Base-by-base conservation (phyloP, 2,888 invertebrate species). In the Trypoxylon attenuatum region DNA sequence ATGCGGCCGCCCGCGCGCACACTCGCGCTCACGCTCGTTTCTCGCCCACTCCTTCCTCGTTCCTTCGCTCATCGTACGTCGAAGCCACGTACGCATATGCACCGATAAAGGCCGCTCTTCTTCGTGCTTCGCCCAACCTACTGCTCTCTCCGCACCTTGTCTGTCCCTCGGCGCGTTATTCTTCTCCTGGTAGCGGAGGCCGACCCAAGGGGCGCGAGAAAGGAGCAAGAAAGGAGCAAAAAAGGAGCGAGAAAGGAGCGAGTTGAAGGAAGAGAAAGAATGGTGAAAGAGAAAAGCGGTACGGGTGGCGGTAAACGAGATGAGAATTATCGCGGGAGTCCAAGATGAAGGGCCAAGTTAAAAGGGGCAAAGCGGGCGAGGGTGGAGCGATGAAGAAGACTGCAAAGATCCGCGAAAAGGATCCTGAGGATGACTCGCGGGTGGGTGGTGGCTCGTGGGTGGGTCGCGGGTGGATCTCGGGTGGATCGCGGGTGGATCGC, bases 251-350 rank as follows among this genome's bases (percentile, higher is more conserved):
- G 29, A 19, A 29, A 6, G 2, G 5, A 25, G 16, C 6, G 21
- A 15, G 43, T 13, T 16, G 39, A 42, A 33, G 10, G 41, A 19
- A 6, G 15, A 23, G 19, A 27, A 15, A 27, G 46, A 23, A 18
- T n/a, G 25, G 46, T 13, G 47, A 47, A 47, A 56, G 58, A 46
- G 63, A 27, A 56, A 55, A 53, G 15, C 50, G 18, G 46, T 60
- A 54, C 56, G 54, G 57, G 51, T 43, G 27, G 27, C 33, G 52
- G 16, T 22, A 39, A 49, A 57, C 41, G 41, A 59, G 61, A 64
- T 58, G 69, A 73, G 69, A 76, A 75, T 75, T 73, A 76, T 73
- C 69, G 75, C 67, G 62, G 69, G 60, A 69, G 63, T 69, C 66
- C 27, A 33, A 33, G 33, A 33, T 13, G 33, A 10, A 33, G 13